Percentiles rank a stretch among this genome's conserved stretches.
Evolutionary conservation across 2,113 vertebrate genomes (phyloP).

Genomic region (Corythoichthys haematopterus): DNA sequence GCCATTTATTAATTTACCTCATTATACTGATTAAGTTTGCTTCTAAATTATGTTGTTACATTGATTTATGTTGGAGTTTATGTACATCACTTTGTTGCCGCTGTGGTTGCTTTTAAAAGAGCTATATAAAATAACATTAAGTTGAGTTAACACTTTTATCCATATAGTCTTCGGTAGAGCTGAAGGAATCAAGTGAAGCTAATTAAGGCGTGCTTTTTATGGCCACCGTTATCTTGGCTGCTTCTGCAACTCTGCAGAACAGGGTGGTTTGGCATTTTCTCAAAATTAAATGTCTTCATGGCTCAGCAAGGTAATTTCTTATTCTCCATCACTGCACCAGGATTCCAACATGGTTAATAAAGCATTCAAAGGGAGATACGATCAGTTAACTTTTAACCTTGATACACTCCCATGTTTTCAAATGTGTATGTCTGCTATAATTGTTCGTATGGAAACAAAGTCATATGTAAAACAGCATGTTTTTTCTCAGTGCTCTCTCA

Average conservation of each 20-base stretch:
- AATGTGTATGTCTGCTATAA: not conserved
- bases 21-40: too few relatives aligned
- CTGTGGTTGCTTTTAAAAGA: too few relatives aligned
- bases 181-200: slow-evolving; percentile 18
- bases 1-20: too few relatives aligned
- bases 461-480: not conserved
- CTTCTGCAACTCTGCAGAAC: slow-evolving; percentile 9
- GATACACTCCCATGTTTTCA: slow-evolving; percentile 1
- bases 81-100: too few relatives aligned
- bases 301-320: slow-evolving; percentile 9
- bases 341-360: not conserved
- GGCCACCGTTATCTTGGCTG: slow-evolving; percentile 13
- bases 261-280: slow-evolving; percentile 4
- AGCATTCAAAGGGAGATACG: not conserved
- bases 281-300: slow-evolving; percentile 15
- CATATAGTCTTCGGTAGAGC: slow-evolving; percentile 3
- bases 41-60: too few relatives aligned
- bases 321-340: not conserved
- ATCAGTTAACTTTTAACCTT: not conserved
- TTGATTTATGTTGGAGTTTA: too few relatives aligned
- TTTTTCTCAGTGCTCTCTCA: slow-evolving; percentile 1
- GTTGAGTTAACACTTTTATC: not conserved
- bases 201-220: slow-evolving; percentile 9
- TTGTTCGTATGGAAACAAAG: not conserved
- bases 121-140: too few relatives aligned